phyloP scores from a whole-genome alignment of 2,113 vertebrate species.

The Entomyzon cyanotis region DNA sequence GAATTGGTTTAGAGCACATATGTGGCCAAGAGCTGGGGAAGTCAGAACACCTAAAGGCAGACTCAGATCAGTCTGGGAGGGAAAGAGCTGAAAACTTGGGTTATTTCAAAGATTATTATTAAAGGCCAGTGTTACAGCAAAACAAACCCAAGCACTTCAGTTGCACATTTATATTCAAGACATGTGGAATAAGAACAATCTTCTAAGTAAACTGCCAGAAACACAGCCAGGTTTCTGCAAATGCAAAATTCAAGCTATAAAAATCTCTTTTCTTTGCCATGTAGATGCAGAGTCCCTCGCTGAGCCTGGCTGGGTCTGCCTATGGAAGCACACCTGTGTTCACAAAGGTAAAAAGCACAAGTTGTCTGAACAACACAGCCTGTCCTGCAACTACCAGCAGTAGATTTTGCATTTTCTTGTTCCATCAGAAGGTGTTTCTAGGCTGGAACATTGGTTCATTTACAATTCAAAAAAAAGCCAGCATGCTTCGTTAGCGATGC shows the following conservation, averaged over 20 bases:
- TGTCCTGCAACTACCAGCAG: background rate
- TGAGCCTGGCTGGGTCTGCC: slow-evolving; percentile 37
- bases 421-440: background rate
- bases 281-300: slow-evolving; percentile 65
- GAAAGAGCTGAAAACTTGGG: background rate
- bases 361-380: background rate
- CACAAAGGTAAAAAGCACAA: slow-evolving; percentile 66
- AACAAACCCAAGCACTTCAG: background rate
- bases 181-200: background rate
- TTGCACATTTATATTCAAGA: background rate
- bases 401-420: background rate
- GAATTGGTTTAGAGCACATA: background rate
- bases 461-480: background rate
- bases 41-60: slow-evolving; percentile 10
- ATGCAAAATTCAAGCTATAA: background rate
- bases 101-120: background rate
- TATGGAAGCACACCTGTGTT: slow-evolving; percentile 61
- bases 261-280: slow-evolving; percentile 18
- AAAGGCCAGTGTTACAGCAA: slow-evolving; percentile 6
- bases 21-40: background rate
- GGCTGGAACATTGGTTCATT: background rate
- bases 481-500: background rate
- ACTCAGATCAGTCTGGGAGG: background rate
- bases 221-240: background rate
- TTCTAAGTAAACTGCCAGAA: background rate